These are phyloP conservation scores for Epizoanthus illoricatus DNA, from an alignment of 92 coral and sea anemone genomes.

Conservation along the genomic window DNA sequence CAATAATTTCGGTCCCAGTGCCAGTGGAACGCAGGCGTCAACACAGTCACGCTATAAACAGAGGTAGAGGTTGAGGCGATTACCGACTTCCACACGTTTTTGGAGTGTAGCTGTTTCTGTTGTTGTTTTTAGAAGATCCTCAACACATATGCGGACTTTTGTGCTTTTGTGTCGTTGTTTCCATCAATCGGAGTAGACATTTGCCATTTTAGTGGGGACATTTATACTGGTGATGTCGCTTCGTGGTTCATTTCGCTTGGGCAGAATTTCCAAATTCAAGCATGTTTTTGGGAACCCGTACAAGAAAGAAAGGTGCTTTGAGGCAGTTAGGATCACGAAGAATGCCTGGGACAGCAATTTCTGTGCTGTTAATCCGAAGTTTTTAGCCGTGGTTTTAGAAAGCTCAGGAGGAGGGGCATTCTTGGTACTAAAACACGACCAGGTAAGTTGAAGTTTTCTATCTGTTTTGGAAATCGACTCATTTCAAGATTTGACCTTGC, in stretches of 20 bases:
- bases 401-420: slow-evolving; percentile 94
- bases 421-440: slow-evolving; percentile 81
- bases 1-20: slow-evolving; percentile 31
- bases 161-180: neutral
- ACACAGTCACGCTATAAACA: slow-evolving; percentile 37
- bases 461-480: no score
- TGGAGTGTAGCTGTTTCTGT: slow-evolving; percentile 15
- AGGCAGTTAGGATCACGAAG: slow-evolving; percentile 79
- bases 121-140: slow-evolving; percentile 32
- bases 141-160: slow-evolving; percentile 32
- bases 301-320: slow-evolving; percentile 91
- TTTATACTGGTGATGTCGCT: slow-evolving; percentile 43
- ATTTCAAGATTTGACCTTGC: neutral
- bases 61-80: no score
- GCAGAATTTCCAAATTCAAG: slow-evolving; percentile 84
- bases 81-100: neutral
- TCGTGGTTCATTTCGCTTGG: slow-evolving; percentile 70
- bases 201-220: neutral
- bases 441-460: slow-evolving; percentile 54
- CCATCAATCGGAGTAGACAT: slow-evolving; percentile 16
- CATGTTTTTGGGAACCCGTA: slow-evolving; percentile 94
- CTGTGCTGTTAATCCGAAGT: slow-evolving; percentile 98
- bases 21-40: no score
- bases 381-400: slow-evolving; percentile 93
- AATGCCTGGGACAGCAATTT: slow-evolving; percentile 91